phyloP scores from a whole-genome alignment of 2,888 invertebrate genomes.

The Ypsolopha scabrella region DNA sequence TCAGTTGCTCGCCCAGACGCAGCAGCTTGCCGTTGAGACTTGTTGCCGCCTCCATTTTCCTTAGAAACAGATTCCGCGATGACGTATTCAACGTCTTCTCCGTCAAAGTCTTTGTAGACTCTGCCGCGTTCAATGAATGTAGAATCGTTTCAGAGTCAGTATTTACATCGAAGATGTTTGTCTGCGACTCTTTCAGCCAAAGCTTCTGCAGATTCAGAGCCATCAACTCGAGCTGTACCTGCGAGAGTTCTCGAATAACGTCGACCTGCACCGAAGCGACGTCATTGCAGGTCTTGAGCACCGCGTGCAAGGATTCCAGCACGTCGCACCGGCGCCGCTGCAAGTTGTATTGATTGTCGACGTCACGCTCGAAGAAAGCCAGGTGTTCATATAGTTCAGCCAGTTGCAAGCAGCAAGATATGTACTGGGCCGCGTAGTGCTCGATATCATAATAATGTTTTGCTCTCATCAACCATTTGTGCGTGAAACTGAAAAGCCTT shows the following conservation, averaged over 20 bases:
- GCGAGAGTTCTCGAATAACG: conserved; percentile 71
- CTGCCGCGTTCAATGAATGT: conserved; percentile 39
- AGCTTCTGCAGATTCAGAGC: conserved; percentile 71
- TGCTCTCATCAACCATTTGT: conserved; percentile 71
- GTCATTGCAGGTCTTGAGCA: conserved; percentile 59
- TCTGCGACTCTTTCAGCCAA: conserved; percentile 60
- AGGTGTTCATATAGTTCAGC: conserved; percentile 76
- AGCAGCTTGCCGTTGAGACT: conserved; percentile 49
- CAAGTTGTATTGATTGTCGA: conserved; percentile 71
- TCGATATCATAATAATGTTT: conserved; percentile 70
- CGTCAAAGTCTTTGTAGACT: conserved; percentile 51
- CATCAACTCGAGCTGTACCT: conserved; percentile 74
- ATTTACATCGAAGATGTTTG: conserved; percentile 44
- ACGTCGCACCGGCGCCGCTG: conserved; percentile 72
- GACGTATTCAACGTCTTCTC: conserved; percentile 45
- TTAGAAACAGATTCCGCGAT: conserved; percentile 47
- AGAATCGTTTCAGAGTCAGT: conserved; percentile 51
- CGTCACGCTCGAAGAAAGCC: conserved; percentile 78
- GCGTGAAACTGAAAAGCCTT: conserved; percentile 64
- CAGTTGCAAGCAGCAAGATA: conserved; percentile 69
- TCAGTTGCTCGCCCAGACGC: conserved; percentile 45
- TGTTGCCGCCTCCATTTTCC: conserved; percentile 59
- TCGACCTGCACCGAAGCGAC: conserved; percentile 66
- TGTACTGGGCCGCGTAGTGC: conserved; percentile 69
- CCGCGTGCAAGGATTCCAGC: conserved; percentile 65